Conservation (phyloP, 2,888 invertebrate species). For the Smittia sp. region DNA sequence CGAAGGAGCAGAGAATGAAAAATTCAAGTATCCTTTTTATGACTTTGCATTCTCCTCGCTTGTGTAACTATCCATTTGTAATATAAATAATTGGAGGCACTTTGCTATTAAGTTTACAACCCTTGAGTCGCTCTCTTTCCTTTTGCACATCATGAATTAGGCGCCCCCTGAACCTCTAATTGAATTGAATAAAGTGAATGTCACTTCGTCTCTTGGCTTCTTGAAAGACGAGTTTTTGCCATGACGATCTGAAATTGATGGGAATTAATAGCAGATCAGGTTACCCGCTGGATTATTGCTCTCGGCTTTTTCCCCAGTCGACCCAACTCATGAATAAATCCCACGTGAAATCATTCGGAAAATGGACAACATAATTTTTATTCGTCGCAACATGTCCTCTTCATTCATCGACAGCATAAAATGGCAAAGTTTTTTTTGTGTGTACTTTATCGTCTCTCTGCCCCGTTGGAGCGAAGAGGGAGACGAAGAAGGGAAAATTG, state of each 20-base stretch:
- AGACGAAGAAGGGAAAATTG: conserved; percentile 15
- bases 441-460: neutral
- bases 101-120: conserved; percentile 35
- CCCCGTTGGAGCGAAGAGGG: neutral
- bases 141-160: conserved; percentile 21
- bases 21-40: conserved; percentile 39
- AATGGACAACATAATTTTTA: conserved; percentile 41
- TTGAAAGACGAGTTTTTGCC: neutral
- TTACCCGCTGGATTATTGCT: neutral
- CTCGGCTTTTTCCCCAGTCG: neutral
- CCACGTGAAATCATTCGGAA: conserved; percentile 39
- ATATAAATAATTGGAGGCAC: conserved; percentile 40
- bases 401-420: conserved; percentile 34
- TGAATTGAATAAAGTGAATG: conserved; percentile 11
- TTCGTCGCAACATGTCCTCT: conserved; percentile 12
- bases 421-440: conserved; percentile 37
- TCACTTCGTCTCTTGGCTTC: neutral
- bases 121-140: conserved; percentile 20
- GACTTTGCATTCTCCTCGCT: conserved; percentile 36
- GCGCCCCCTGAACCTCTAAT: neutral
- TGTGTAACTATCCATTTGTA: conserved; percentile 37
- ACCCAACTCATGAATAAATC: conserved; percentile 24
- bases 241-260: neutral
- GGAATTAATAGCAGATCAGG: neutral
- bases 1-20: neutral